Conservation (phyloP, 2,888 invertebrate species). For the Cheilosia vulpina region DNA sequence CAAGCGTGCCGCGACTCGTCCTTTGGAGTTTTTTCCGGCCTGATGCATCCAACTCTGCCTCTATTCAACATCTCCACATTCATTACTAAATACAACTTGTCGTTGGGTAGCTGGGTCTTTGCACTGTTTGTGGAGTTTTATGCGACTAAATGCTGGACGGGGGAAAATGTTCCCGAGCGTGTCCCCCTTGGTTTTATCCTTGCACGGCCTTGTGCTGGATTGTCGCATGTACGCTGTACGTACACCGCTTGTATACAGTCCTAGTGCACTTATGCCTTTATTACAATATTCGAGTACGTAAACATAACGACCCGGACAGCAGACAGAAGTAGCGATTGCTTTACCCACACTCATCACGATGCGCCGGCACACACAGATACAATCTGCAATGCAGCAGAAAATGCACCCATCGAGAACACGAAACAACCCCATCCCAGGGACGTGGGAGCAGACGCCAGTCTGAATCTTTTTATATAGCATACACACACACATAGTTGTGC, state of each 20-base stretch:
- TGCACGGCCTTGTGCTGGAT: slow-evolving; percentile 42
- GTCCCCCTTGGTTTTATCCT: slow-evolving; percentile 3
- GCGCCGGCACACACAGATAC: slow-evolving; percentile 46
- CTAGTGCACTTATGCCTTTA: slow-evolving; percentile 58
- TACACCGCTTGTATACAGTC: slow-evolving; percentile 20
- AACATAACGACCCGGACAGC: slow-evolving; percentile 48
- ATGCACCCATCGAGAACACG: slow-evolving; percentile 51
- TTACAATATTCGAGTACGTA: slow-evolving; percentile 70
- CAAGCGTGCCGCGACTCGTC: slow-evolving; percentile 51
- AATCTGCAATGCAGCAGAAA: slow-evolving; percentile 68
- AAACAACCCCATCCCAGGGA: slow-evolving; percentile 29
- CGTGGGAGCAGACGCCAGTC: slow-evolving; percentile 38
- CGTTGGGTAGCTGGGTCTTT: slow-evolving; percentile 28
- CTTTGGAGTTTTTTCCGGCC: slow-evolving; percentile 42
- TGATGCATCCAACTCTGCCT: slow-evolving; percentile 13
- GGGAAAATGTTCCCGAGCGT: slow-evolving; percentile 9
- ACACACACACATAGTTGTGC: not conserved
- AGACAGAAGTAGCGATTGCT: slow-evolving; percentile 32
- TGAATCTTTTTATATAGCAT: slow-evolving; percentile 2
- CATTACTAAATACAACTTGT: slow-evolving; percentile 25
- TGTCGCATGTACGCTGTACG: slow-evolving; percentile 20
- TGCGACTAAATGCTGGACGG: slow-evolving; percentile 27
- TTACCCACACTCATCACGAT: slow-evolving; percentile 27
- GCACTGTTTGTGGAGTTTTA: slow-evolving; percentile 22
- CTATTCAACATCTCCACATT: slow-evolving; percentile 20